Base-by-base conservation (phyloP, 2,797 vertebrate species). In the Nyctibius grandis region DNA sequence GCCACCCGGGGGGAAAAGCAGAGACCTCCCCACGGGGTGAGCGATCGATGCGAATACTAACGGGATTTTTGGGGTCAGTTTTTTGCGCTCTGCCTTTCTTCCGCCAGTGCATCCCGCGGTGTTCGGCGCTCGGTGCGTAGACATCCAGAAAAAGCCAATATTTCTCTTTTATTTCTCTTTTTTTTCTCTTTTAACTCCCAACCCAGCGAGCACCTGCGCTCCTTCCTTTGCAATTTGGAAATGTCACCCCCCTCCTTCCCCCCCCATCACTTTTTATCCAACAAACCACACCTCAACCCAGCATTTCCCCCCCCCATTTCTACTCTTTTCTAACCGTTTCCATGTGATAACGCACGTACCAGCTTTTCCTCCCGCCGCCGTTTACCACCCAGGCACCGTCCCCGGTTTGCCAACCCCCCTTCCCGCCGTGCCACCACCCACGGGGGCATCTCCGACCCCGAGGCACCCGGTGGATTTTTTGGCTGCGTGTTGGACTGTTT, bases 301-400 rank as follows among this genome's bases (percentile, higher is more conserved):
- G 59, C 81, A 17, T 76, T 65, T 36, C 29, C 31, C 28, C 17
- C 50, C 69, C 57, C 42, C 2, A 1, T 94, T 95, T 95, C 83
- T 88, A 56, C 75, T 4, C 2, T 78, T 96, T 89, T 50, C 72
- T 93, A 36, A 82, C 50, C 1, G 45, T 96, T 92, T 77, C 88
- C 89, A 14, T 88, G 80, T 28, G 83, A 59, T 90, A n/a, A 40
- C 59, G 96, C 95, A 96, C 85, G 93, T 83, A 54, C 67, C 4
- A 3, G 48, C 50, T 85, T 76, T 6, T 3, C 65, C 47, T 17
- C 19, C 19, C 3, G 0, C 73, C 9, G 15, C 14, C 2, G 16
- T 85, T 85, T 78, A 68, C 69, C 29, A 5, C 33, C 9, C 19
- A 7, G 75, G 68, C 61, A 44, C 70, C 9, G 3, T 47, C 47